These are phyloP conservation scores for Saccopteryx bilineata DNA, from an alignment of 2,113 vertebrate species.

Conservation along the genomic window DNA sequence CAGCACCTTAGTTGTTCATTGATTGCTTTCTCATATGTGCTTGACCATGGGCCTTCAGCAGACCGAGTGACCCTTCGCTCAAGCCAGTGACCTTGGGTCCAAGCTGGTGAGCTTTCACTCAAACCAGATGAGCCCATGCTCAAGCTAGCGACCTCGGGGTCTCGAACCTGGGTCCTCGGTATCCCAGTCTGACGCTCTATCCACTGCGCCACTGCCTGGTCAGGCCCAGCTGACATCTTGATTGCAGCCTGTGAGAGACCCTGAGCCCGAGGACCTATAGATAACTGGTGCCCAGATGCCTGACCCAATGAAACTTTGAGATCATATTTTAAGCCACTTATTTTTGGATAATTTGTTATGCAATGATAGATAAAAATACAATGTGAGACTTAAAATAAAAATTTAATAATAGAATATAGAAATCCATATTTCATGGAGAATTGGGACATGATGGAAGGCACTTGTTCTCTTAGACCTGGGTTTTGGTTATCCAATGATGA, in stretches of 20 bases:
- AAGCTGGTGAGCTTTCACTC: too few relatives aligned
- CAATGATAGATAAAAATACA: neutral
- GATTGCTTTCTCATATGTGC: too few relatives aligned
- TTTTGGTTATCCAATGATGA: neutral
- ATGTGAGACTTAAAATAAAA: conserved; percentile 2
- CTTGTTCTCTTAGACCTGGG: neutral
- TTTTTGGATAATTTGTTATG: conserved; percentile 24
- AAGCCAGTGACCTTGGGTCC: too few relatives aligned
- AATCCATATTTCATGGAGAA: neutral
- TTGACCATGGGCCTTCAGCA: too few relatives aligned
- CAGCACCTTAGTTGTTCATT: too few relatives aligned
- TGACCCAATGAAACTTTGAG: neutral
- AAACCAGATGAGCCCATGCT: too few relatives aligned
- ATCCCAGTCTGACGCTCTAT: too few relatives aligned
- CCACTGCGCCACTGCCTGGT: too few relatives aligned
- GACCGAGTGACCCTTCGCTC: too few relatives aligned
- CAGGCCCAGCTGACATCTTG: neutral
- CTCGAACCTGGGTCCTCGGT: too few relatives aligned
- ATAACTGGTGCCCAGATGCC: neutral
- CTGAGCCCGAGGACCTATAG: neutral
- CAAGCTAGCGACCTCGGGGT: too few relatives aligned
- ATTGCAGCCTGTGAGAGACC: neutral
- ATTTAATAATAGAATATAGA: neutral
- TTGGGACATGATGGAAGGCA: neutral
- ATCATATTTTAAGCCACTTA: conserved; percentile 23